Evolutionary conservation across 1,140 invertebrate genomes (phyloP), one percentile per base, ranked within the genome.

Genomic region (Halyomorpha halys): DNA sequence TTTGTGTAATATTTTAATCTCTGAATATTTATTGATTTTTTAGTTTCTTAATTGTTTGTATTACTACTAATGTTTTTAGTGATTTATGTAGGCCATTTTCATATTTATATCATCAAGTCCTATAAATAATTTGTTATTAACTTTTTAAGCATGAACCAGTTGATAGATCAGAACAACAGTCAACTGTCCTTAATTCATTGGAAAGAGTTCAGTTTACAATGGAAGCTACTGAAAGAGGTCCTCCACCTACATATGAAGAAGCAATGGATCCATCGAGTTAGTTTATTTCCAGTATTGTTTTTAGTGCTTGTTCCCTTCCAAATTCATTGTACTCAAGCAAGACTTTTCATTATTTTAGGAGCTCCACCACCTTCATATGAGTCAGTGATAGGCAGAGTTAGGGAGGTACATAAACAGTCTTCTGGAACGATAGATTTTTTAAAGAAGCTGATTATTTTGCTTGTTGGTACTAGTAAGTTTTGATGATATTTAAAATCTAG

Each of bases 341-440:
- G 2, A 5, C 16, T 53, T 21, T 53, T 53, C 1, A 30, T 44
- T 18, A 5, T 39, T 60, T 11, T 3, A 60, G 59, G 59, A 44
- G 30, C 44, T 18, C 65, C 65, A 2, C 65, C 65, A 11, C 65
- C 65, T n/a, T 62, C 65, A 18, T 66, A 66, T 30, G 65, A 66
- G 60, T 66, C 65, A 18, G 21, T 66, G 2, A 53, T 66, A 30
- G 65, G 65, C 3, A 39, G 65, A 45, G 65, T 66, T 45, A 49
- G 54, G 11, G 51, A 66, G 54, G 65, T 54, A 16, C 65, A 66
- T 27, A 66, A 63, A 59, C 39, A 62, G 21, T 66, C 65, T 3
- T 62, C 59, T 4, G 65, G 65, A 18, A 66, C 65, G 11, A 19
- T 66, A n/a, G 65, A 66, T 54, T 66, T 66, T 27, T 13, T 63